Percentiles rank a stretch among this genome's conserved stretches.
Evolutionary conservation across 1,140 invertebrate species (phyloP).

Genomic region (Pogonus chalceus): DNA sequence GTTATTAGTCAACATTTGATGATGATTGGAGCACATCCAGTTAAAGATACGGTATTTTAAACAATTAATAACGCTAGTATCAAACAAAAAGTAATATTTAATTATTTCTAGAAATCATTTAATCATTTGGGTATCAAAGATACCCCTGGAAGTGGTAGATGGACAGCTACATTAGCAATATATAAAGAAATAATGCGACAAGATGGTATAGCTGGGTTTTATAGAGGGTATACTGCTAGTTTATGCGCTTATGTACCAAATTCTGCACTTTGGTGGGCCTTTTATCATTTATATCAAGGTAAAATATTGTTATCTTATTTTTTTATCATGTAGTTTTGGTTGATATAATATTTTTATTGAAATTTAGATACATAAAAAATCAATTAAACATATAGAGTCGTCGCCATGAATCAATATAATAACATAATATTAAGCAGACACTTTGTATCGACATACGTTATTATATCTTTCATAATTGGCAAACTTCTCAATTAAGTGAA

Average conservation of each 20-base stretch:
- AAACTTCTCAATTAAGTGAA: not conserved
- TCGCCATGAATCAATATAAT: no score
- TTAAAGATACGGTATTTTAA: constrained; percentile 20
- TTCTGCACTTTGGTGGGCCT: constrained; percentile 92
- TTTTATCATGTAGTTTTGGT: not conserved
- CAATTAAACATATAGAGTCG: not conserved
- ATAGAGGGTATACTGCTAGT: constrained; percentile 86
- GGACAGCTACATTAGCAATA: constrained; percentile 52
- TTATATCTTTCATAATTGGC: not conserved
- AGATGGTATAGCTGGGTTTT: constrained; percentile 83
- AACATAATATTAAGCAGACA: no score
- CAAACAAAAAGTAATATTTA: not conserved
- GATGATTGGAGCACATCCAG: constrained; percentile 60
- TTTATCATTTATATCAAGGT: constrained; percentile 94
- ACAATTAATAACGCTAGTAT: no score
- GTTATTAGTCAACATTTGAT: constrained; percentile 94
- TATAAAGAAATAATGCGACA: constrained; percentile 59
- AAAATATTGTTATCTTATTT: constrained; percentile 15
- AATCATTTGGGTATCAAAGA: constrained; percentile 59
- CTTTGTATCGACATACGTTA: no score
- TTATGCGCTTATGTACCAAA: constrained; percentile 89
- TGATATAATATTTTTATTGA: not conserved
- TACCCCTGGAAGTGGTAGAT: constrained; percentile 49
- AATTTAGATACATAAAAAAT: not conserved
- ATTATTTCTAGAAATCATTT: constrained; percentile 43